phyloP scores from a whole-genome alignment of 2,797 vertebrate species.

The Lateolabrax maculatus region DNA sequence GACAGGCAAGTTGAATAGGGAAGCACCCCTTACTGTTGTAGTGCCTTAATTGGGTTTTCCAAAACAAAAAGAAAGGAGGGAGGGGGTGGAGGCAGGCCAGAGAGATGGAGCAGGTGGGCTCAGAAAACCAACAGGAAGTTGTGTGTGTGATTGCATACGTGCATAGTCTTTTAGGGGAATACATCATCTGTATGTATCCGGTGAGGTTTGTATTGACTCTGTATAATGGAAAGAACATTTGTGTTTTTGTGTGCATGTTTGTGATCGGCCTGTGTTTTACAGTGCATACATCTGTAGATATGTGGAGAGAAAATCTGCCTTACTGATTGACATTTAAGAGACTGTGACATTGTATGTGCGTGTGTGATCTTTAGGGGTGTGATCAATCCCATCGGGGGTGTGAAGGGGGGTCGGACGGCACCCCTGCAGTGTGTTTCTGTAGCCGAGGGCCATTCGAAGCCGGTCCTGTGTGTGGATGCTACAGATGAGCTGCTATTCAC shows the following conservation, averaged over 20 bases:
- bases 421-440: slow-evolving; percentile 94
- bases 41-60: slow-evolving; percentile 61
- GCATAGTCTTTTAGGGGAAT: background rate
- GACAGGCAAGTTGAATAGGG: slow-evolving; percentile 29
- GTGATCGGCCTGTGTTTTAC: slow-evolving; percentile 27
- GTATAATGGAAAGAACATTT: slow-evolving; percentile 10
- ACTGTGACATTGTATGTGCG: slow-evolving; percentile 36
- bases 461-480: slow-evolving; percentile 96
- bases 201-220: slow-evolving; percentile 33
- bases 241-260: slow-evolving; percentile 58
- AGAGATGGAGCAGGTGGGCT: slow-evolving; percentile 21
- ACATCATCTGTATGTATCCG: background rate
- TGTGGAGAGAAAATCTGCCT: slow-evolving; percentile 1
- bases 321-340: slow-evolving; percentile 3
- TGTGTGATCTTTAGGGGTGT: slow-evolving; percentile 88
- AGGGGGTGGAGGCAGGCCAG: background rate
- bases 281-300: slow-evolving; percentile 4
- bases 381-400: slow-evolving; percentile 93
- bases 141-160: slow-evolving; percentile 1
- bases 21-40: slow-evolving; percentile 46
- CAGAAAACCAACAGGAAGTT: slow-evolving; percentile 17
- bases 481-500: slow-evolving; percentile 97
- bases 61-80: slow-evolving; percentile 27
- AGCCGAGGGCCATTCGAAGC: slow-evolving; percentile 98
- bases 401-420: slow-evolving; percentile 93